Percentiles rank a stretch among this genome's conserved stretches.
Conservation (phyloP, 2,113 vertebrate genomes). For the Brachypodius melanocephalos region DNA sequence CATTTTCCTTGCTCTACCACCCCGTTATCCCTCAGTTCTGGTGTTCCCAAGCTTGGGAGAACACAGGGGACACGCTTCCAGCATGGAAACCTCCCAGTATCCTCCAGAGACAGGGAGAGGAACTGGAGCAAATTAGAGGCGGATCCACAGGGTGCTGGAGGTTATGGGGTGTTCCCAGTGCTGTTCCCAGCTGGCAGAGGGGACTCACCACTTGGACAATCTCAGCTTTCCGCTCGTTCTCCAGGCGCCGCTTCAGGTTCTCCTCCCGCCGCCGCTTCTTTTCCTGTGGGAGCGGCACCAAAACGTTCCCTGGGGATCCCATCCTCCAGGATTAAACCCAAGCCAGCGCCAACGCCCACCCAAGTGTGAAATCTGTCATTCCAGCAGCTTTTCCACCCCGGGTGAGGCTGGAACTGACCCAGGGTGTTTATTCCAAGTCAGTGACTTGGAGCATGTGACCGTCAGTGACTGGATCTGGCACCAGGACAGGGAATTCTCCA, state of each 20-base stretch:
- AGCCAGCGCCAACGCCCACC: neutral
- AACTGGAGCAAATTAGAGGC: neutral
- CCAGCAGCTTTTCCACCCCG: neutral
- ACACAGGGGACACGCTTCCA: neutral
- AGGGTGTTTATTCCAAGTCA: neutral
- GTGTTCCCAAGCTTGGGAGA: neutral
- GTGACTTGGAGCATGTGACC: neutral
- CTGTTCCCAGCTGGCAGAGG: accelerated
- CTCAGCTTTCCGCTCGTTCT: conserved; percentile 88
- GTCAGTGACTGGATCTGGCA: neutral
- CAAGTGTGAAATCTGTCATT: neutral
- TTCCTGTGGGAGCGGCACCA: conserved; percentile 70
- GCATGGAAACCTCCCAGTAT: neutral
- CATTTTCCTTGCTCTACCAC: accelerated
- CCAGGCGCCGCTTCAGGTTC: conserved; percentile 81
- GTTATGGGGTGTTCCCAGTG: accelerated
- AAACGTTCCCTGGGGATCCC: accelerated
- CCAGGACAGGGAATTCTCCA: neutral
- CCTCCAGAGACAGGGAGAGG: neutral
- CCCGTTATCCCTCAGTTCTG: neutral
- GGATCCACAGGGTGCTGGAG: accelerated
- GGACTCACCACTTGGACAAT: conserved; percentile 91
- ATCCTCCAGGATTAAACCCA: neutral
- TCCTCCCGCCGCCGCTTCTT: conserved; percentile 85
- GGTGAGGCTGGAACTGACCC: neutral